Evolutionary conservation across 2,797 vertebrate species (phyloP), one percentile per base, ranked within the genome.

Genomic region (Columba guinea): DNA sequence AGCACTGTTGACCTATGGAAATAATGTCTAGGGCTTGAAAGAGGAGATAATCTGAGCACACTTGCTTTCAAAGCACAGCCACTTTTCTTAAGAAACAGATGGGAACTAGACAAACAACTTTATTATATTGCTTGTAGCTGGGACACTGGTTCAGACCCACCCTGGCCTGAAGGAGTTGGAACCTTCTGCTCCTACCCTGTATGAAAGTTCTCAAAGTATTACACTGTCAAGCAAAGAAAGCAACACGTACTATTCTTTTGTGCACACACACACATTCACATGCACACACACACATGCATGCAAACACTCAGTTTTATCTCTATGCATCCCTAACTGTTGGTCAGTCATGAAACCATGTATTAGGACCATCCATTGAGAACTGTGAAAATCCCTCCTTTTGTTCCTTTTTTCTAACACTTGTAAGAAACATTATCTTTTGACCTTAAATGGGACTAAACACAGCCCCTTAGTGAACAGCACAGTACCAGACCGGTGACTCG

Each of bases 231-330:
- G 1, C 2, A 56, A 89, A 56, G 52, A 86, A 71, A 14, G 13
- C 5, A 65, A 70, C 1, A 2, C 14, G 8, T 46, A 9, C 24
- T 64, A 46, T 9, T 56, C 23, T 75, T 27, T 39, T 53, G 18
- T 18, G 24, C 3, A 3, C 7, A 23, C n/a, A 39, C 7, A 28
- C 7, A 14, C 11, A 23, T 2, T 2, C 41, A 41, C 44, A 44
- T 10, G 8, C 6, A 7, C 19, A 4, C 18, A 28, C 2, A 39
- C 14, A n/a, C 23, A 34, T 21, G 11, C 16, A 13, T 2, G 1
- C 13, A 52, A 49, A 58, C 13, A 32, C 5, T 4, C 30, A 51
- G 5, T 12, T 34, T 53, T 67, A 39, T 26, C 21, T 53, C 46
- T 79, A 18, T 41, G 18, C 19, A 64, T 37, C 10, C 19, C 30